Conservation (phyloP, 2,113 vertebrate genomes). For the Gadus chalcogrammus region DNA sequence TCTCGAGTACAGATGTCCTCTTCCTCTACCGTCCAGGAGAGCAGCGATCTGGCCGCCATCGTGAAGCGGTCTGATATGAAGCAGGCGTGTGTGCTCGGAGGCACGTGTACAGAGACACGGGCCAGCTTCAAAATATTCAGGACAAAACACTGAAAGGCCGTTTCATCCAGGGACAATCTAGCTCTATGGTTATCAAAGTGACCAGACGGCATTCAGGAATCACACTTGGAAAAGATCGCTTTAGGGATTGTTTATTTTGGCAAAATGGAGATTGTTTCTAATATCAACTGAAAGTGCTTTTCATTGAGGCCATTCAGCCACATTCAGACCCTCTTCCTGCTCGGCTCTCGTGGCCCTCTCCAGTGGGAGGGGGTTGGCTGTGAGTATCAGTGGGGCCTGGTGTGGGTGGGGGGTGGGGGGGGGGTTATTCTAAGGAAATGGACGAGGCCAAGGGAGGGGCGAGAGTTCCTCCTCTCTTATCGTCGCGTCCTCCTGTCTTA, state of each 20-base stretch:
- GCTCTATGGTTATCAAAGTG: too few relatives aligned
- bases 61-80: background rate
- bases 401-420: background rate
- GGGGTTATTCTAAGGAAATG: conserved; percentile 52
- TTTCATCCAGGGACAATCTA: too few relatives aligned
- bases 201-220: too few relatives aligned
- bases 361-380: background rate
- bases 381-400: background rate
- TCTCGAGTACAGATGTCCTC: background rate
- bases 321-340: background rate
- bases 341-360: background rate
- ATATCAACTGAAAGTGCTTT: background rate
- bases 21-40: background rate
- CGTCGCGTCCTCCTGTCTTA: conserved; percentile 32
- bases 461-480: conserved; percentile 52
- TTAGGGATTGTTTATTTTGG: too few relatives aligned
- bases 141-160: too few relatives aligned
- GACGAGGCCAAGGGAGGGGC: conserved; percentile 40
- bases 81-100: background rate
- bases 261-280: too few relatives aligned
- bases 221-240: too few relatives aligned
- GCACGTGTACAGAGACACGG: background rate
- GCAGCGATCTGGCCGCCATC: background rate
- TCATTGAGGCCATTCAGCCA: background rate
- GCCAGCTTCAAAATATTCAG: background rate